phyloP scores from a whole-genome alignment of 2,888 invertebrate genomes.

The Heliconius hortense region DNA sequence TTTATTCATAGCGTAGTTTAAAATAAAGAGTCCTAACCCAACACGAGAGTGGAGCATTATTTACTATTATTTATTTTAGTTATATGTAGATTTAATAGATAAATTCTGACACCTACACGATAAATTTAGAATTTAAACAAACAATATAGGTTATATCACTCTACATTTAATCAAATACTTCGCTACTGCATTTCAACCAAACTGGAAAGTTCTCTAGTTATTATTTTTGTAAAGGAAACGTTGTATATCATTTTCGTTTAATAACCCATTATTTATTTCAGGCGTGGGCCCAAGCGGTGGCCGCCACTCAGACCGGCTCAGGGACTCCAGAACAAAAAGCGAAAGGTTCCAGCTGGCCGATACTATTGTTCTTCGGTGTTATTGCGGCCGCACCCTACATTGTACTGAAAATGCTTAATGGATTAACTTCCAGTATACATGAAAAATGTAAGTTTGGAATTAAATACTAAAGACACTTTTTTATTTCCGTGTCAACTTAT shows the following conservation, averaged over 20 bases:
- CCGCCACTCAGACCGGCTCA: constrained; percentile 62
- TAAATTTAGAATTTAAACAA: neutral
- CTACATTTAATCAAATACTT: neutral
- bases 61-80: neutral
- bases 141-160: neutral
- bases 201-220: neutral
- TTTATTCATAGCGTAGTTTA: neutral
- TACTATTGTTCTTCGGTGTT: constrained; percentile 93
- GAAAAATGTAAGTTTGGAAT: constrained; percentile 81
- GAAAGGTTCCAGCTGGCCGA: constrained; percentile 89
- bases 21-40: neutral
- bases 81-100: neutral
- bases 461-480: too few relatives aligned
- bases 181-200: neutral
- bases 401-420: constrained; percentile 89
- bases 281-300: constrained; percentile 79
- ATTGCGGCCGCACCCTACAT: constrained; percentile 96
- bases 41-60: neutral
- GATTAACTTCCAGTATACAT: constrained; percentile 75
- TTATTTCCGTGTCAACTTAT: too few relatives aligned
- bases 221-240: neutral
- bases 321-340: constrained; percentile 62
- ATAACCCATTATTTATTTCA: constrained; percentile 42
- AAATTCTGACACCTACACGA: neutral
- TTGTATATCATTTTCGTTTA: too few relatives aligned